Evolutionary conservation across 2,113 vertebrate species (phyloP), one percentile per base, ranked within the genome.

Genomic region (Uria aalge): DNA sequence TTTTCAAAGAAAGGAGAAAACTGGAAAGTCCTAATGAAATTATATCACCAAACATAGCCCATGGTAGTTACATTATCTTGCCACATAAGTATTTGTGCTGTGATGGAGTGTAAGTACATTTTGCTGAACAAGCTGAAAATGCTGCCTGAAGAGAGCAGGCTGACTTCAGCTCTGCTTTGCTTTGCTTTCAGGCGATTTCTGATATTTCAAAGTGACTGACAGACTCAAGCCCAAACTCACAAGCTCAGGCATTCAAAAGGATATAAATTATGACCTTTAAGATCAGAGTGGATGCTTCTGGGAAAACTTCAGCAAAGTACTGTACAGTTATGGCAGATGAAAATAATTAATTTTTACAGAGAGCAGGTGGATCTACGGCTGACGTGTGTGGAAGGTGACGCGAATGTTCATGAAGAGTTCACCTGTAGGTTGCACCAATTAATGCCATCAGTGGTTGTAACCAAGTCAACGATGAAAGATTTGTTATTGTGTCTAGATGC

Each of bases 71-170:
- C 15, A 53, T 87, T 96, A 92, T 76, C 32, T 85, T 94, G 57
- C 53, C 84, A 83, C 50, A 34, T 16, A 82, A 91, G 26, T 47
- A 55, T 66, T 75, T 91, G 26, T 38, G 27, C 40, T 57, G 57
- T 62, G 69, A 85, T 87, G 48, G 80, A 92, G 52, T 43, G 24
- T 24, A 79, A 92, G 47, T 21, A 36, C 10, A 3, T 85, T 91
- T 87, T 91, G 94, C 91, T 91, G 84, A 96, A 62, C 57, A 92
- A 79, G 80, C 86, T 91, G 66, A 92, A 94, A 94, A 89, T 69
- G 34, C 53, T 85, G 85, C 60, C 80, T 82, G n/a, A 50, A 53
- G 53, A 89, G 45, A 85, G 85, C 34, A 68, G 79, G 66, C 89
- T 94, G 93, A 91, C 84, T 89, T 87, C 74, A 95, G 95, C 84